Evolutionary conservation across 1,140 invertebrate species (phyloP).

Genomic region (Lepidurus couesii): DNA sequence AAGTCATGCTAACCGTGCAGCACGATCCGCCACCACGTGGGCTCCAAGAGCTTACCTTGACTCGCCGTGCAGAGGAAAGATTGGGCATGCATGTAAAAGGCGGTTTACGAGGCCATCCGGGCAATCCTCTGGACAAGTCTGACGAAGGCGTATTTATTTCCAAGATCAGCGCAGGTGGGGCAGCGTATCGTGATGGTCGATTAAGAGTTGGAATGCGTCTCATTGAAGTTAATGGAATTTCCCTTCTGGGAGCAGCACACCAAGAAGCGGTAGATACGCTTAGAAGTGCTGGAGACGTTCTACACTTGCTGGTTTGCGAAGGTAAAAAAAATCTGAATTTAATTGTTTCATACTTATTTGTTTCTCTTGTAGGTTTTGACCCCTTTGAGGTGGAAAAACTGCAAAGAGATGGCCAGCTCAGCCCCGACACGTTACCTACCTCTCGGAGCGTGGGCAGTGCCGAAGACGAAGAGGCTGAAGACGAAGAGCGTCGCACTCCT

Average conservation of each 20-base stretch:
- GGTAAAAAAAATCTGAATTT: conserved; percentile 45
- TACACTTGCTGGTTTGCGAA: conserved; percentile 85
- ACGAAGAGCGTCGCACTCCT: conserved; percentile 50
- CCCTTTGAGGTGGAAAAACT: conserved; percentile 60
- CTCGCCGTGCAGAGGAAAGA: conserved; percentile 81
- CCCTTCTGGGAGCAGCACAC: conserved; percentile 85
- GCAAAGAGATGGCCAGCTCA: conserved; percentile 53
- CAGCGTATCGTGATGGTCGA: conserved; percentile 74
- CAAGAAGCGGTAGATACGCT: conserved; percentile 86
- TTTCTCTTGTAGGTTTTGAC: conserved; percentile 55
- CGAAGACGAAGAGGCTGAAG: conserved; percentile 54
- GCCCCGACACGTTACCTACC: conserved; percentile 53
- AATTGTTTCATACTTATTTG: conserved; percentile 24
- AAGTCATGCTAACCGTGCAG: conserved; percentile 76
- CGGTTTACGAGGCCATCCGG: conserved; percentile 79
- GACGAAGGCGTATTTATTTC: conserved; percentile 98
- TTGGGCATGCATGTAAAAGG: conserved; percentile 98
- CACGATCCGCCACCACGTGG: conserved; percentile 92
- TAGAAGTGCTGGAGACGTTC: conserved; percentile 69
- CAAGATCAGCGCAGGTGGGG: conserved; percentile 83
- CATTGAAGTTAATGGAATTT: conserved; percentile 85
- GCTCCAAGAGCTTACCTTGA: conserved; percentile 87
- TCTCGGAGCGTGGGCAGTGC: conserved; percentile 78
- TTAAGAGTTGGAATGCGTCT: conserved; percentile 83
- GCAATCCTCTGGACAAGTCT: conserved; percentile 85